Evolutionary conservation across 2,888 invertebrate genomes (phyloP).

Genomic region (Tenthredo amoena): DNA sequence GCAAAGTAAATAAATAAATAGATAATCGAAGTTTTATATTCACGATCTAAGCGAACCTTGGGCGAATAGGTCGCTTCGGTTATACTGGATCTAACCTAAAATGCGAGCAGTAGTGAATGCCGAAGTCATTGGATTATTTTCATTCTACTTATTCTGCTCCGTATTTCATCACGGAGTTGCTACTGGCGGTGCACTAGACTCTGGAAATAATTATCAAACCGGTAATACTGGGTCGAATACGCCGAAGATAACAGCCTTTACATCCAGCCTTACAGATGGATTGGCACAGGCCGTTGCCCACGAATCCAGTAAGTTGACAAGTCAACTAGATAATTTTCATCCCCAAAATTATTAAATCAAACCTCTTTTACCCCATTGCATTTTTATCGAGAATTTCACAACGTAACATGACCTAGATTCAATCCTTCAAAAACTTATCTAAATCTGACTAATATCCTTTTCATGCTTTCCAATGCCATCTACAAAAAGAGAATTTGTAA

Average conservation of each 20-base stretch:
- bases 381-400: not conserved
- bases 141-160: slow-evolving; percentile 69
- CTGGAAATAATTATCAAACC: slow-evolving; percentile 66
- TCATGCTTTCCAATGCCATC: slow-evolving; percentile 45
- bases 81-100: slow-evolving; percentile 70
- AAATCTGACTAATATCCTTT: slow-evolving; percentile 41
- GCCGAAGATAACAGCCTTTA: slow-evolving; percentile 69
- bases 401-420: not conserved
- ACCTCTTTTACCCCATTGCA: not conserved
- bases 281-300: slow-evolving; percentile 81
- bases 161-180: slow-evolving; percentile 68
- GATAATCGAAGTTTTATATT: slow-evolving; percentile 47
- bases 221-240: slow-evolving; percentile 61
- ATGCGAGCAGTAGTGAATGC: slow-evolving; percentile 73
- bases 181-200: slow-evolving; percentile 75
- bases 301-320: slow-evolving; percentile 80
- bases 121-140: slow-evolving; percentile 71
- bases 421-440: not conserved
- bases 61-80: slow-evolving; percentile 33
- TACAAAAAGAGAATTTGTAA: slow-evolving; percentile 42
- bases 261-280: slow-evolving; percentile 79
- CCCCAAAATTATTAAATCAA: too few relatives aligned
- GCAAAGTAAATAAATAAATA: slow-evolving; percentile 48
- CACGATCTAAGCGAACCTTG: slow-evolving; percentile 54
- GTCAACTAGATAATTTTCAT: not conserved